A percentile compares a stretch with the other conserved stretches of the same genome.
Conservation (phyloP, 2,888 invertebrate genomes). For the Cosmopolites sordidus region DNA sequence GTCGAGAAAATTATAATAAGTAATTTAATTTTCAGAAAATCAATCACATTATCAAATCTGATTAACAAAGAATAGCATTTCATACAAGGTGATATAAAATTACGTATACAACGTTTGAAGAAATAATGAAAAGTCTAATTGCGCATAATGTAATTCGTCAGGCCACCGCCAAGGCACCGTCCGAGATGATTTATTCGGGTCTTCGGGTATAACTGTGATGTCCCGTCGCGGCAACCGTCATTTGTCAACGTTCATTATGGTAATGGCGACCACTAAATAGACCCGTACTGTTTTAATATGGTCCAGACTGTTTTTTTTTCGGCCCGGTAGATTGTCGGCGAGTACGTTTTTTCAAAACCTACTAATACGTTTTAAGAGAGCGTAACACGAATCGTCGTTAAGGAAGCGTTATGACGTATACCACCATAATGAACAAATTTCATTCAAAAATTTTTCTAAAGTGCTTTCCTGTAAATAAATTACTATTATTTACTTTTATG, state of each 20-base stretch:
- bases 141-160: conserved; percentile 7
- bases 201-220: conserved; percentile 14
- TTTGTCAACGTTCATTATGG: conserved; percentile 23
- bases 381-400: neutral
- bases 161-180: conserved; percentile 3
- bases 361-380: neutral
- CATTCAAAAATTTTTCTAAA: too few relatives aligned
- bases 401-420: neutral
- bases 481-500: too few relatives aligned
- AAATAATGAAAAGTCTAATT: neutral
- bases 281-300: conserved; percentile 13
- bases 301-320: conserved; percentile 6
- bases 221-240: conserved; percentile 18
- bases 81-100: neutral
- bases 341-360: neutral
- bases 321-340: neutral
- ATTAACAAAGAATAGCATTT: too few relatives aligned
- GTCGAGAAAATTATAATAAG: too few relatives aligned
- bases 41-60: too few relatives aligned
- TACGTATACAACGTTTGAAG: neutral
- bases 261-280: conserved; percentile 7
- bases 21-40: too few relatives aligned
- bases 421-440: neutral
- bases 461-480: too few relatives aligned
- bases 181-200: conserved; percentile 12